A percentile compares a stretch with the other conserved stretches of the same genome.
These are phyloP conservation scores for Ancistrus triradiatus DNA, from an alignment of 2,113 vertebrate genomes.

Conservation along the genomic window DNA sequence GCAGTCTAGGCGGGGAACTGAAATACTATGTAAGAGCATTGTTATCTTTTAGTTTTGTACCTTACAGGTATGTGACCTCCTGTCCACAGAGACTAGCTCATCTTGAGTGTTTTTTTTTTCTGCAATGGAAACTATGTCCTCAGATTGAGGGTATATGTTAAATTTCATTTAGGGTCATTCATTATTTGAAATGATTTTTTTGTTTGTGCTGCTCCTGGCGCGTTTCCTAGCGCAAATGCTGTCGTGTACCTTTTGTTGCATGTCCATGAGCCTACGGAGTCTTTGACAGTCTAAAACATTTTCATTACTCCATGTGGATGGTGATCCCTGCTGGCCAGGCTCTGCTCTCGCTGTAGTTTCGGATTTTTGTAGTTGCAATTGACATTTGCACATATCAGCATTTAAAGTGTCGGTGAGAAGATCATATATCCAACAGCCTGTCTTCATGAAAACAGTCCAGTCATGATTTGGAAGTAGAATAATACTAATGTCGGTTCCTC, in stretches of 20 bases:
- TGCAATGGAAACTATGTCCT: constrained; percentile 60
- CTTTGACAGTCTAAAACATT: no score
- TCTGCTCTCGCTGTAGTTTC: constrained; percentile 20
- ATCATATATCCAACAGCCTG: no score
- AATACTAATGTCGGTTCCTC: no score
- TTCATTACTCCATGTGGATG: constrained; percentile 16
- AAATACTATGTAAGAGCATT: constrained; percentile 28
- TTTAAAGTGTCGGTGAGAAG: no score
- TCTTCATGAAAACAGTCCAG: no score
- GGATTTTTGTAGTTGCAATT: constrained; percentile 23
- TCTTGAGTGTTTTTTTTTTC: constrained; percentile 45
- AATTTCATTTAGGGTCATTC: constrained; percentile 18
- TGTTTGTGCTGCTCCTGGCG: constrained; percentile 22
- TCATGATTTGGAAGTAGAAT: no score
- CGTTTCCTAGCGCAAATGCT: constrained; percentile 9
- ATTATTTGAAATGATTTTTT: constrained; percentile 24
- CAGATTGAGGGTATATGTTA: constrained; percentile 70
- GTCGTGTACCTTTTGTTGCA: background rate
- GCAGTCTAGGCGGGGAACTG: constrained; percentile 27
- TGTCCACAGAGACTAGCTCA: constrained; percentile 42
- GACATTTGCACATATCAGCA: constrained; percentile 26
- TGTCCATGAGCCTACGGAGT: background rate
- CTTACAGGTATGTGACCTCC: constrained; percentile 69
- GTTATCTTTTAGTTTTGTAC: constrained; percentile 66
- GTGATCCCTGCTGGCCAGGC: constrained; percentile 46